Percentiles rank a stretch among this genome's conserved stretches.
These are phyloP conservation scores for Halcyon smyrnensis DNA, from an alignment of 2,797 vertebrate species.

Conservation along the genomic window DNA sequence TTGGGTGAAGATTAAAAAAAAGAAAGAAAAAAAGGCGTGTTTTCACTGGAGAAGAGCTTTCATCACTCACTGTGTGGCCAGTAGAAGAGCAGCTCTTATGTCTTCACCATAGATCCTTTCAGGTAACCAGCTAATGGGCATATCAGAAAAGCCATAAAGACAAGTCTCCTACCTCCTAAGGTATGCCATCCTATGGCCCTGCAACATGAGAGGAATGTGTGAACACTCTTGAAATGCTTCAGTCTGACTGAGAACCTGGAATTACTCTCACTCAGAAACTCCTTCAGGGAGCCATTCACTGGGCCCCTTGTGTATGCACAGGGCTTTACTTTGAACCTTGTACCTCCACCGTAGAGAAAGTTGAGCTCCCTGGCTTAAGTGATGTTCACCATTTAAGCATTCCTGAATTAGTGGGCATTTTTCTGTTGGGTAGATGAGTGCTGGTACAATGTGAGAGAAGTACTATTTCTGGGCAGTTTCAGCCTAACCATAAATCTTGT, in stretches of 20 bases:
- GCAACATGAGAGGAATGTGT: not conserved
- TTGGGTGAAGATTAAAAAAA: not conserved
- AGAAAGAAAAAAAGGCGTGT: not conserved
- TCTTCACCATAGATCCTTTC: not conserved
- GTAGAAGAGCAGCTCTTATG: not conserved
- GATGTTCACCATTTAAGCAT: not conserved
- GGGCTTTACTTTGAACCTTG: not conserved
- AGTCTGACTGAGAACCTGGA: not conserved
- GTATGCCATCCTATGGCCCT: not conserved
- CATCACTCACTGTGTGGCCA: not conserved
- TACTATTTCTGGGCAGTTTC: conserved; percentile 58
- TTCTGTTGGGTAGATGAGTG: not conserved
- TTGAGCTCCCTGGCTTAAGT: not conserved
- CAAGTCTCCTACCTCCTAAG: not conserved
- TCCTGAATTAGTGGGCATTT: not conserved
- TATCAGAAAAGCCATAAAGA: not conserved
- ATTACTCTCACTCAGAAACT: not conserved
- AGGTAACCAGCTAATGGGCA: not conserved
- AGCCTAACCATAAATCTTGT: conserved; percentile 62
- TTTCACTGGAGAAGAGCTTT: not conserved
- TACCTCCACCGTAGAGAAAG: not conserved
- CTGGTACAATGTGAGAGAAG: conserved; percentile 31
- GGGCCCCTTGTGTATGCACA: not conserved
- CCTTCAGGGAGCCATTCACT: not conserved
- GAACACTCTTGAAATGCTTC: not conserved